phyloP scores from a whole-genome alignment of 1,140 invertebrate species.

The Caenorhabditis briggsae region DNA sequence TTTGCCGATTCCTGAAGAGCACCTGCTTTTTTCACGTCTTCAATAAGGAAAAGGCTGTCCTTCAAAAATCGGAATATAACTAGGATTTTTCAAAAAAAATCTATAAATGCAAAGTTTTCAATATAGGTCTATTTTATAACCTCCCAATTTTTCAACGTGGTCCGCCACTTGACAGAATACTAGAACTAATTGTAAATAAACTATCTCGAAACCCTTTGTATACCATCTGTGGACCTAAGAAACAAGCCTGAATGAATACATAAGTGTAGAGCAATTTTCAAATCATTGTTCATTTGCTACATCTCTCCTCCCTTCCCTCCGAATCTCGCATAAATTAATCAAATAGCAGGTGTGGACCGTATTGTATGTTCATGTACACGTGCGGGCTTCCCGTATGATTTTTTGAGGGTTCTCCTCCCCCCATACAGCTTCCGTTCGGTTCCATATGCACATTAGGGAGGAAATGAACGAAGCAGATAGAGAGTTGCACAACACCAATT shows the following conservation, averaged over 20 bases:
- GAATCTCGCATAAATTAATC: slow-evolving; percentile 47
- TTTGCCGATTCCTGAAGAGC: too few relatives aligned
- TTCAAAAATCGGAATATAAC: too few relatives aligned
- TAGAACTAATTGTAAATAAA: neutral
- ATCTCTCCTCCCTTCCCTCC: neutral
- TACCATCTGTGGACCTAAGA: slow-evolving; percentile 49
- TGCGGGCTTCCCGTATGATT: slow-evolving; percentile 45
- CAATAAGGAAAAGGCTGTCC: too few relatives aligned
- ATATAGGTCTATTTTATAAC: too few relatives aligned
- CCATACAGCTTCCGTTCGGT: neutral
- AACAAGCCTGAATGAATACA: slow-evolving; percentile 12
- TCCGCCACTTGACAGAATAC: too few relatives aligned
- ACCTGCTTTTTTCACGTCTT: too few relatives aligned
- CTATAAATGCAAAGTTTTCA: too few relatives aligned
- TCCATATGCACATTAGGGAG: slow-evolving; percentile 6
- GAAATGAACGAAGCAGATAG: neutral
- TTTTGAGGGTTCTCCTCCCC: neutral
- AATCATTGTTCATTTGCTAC: slow-evolving; percentile 40
- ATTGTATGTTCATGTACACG: slow-evolving; percentile 50
- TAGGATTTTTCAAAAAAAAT: too few relatives aligned
- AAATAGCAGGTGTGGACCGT: slow-evolving; percentile 53
- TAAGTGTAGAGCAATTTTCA: slow-evolving; percentile 47
- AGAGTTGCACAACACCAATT: slow-evolving; percentile 40
- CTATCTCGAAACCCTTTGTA: neutral
- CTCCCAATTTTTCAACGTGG: too few relatives aligned